Conservation (phyloP, 2,888 invertebrate genomes). For the Dynastes tityus region DNA sequence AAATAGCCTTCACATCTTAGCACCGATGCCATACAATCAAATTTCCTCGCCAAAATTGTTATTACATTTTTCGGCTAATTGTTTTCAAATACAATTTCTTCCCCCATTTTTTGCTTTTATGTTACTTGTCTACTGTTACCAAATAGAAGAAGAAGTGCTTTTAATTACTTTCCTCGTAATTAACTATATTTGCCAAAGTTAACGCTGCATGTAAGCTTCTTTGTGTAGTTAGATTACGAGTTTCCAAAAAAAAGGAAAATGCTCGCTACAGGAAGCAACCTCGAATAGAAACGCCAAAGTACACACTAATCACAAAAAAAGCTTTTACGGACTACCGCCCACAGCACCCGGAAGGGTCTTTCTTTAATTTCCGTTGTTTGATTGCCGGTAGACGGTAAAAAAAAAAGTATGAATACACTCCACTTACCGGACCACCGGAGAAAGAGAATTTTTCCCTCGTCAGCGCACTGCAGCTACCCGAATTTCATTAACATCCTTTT, state of each 20-base stretch:
- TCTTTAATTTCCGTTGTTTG: conserved; percentile 43
- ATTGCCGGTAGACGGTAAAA: conserved; percentile 13
- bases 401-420: neutral
- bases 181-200: too few relatives aligned
- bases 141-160: too few relatives aligned
- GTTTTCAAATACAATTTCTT: too few relatives aligned
- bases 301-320: conserved; percentile 18
- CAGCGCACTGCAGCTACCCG: conserved; percentile 31
- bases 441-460: conserved; percentile 15
- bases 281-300: conserved; percentile 6
- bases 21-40: too few relatives aligned
- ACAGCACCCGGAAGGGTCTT: conserved; percentile 6
- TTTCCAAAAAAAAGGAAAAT: neutral
- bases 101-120: too few relatives aligned
- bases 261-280: neutral
- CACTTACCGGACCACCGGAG: neutral
- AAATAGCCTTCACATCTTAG: too few relatives aligned
- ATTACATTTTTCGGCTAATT: too few relatives aligned
- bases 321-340: neutral
- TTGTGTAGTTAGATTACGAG: too few relatives aligned
- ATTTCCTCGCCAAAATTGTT: too few relatives aligned
- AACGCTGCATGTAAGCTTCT: too few relatives aligned
- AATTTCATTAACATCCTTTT: conserved; percentile 40
- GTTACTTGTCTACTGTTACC: too few relatives aligned
- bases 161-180: too few relatives aligned